Base-by-base conservation (phyloP, 2,888 invertebrate species). In the Auanema sp. region DNA sequence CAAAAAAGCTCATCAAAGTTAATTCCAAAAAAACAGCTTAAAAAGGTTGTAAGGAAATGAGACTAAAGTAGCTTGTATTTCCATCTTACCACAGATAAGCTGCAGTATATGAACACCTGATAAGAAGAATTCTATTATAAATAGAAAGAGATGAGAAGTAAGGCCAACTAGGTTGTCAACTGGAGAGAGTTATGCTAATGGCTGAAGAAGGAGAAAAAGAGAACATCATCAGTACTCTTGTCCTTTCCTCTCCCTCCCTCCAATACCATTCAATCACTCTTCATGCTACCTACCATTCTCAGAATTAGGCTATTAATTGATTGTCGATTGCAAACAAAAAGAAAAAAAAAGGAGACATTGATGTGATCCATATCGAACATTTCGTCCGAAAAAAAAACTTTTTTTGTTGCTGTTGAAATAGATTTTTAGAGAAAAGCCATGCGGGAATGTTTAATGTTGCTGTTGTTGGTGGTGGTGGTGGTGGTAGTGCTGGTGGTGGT, bases 11-110 rank as follows among this genome's bases (percentile, higher is more conserved):
- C n/a, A 51, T 24, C 24, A 3, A 16, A 51, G 10, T 10, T 25
- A 16, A 16, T 25, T 51, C 25, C 21, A 16, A 40, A 51, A 51
- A 25, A 51, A 24, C n/a, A 40, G 10, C 16, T 33, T 16, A 23
- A 16, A 51, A 25, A n/a, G 51, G 18, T 51, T 14, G 25, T 12
- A 51, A 51, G 51, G 51, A 23, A 51, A 25, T 51, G 51, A 25
- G 33, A 14, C 25, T 18, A 54, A 54, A 23, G 23, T 54, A 25
- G 54, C 33, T 33, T 33, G 33, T 33, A 33, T 33, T 33, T 33
- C 33, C 33, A 33, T 33, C 33, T 33, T 33, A 5, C 8, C 33
- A 33, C 33, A 33, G 33, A 33, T 33, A 33, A 33, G 33, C 33
- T 33, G 33, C 33, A 33, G 8, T 33, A 33, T 33, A 33, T 33